Base-by-base conservation (phyloP, 2,797 vertebrate species). In the Sebastolobus alascanus region DNA sequence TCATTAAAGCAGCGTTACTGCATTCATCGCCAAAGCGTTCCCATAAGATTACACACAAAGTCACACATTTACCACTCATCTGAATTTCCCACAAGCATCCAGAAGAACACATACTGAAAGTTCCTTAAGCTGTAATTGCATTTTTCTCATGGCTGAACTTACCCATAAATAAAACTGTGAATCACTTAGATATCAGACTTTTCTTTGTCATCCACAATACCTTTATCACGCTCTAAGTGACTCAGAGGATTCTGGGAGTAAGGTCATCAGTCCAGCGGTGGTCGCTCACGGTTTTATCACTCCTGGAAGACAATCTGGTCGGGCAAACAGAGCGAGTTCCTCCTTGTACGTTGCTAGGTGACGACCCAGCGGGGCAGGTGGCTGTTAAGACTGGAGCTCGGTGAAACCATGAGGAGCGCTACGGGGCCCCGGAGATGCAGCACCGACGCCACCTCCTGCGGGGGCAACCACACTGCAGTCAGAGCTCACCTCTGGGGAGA, bases 401-500 rank as follows among this genome's bases (percentile, higher is more conserved):
- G 38, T 73, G 29, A 83, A 86, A 63, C 82, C 70, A 67, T 5
- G 16, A 74, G 56, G n/a, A 82, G 82, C 13, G 9, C 69, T 93
- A 93, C 0, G 40, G 71, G 77, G 75, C 68, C 56, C 83, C 73
- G 11, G 90, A 93, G 81, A 88, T 66, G 83, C 95, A 95, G 91
- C 95, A 95, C 87, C 94, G 95, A 73, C 87, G 88, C 94, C 94
- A 94, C 87, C 93, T 95, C 93, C 94, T 95, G 95, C 90, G 91
- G 94, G 87, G 91, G 93, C 63, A 94, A 96, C 90, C 93, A 95
- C 80, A 96, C 93, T 92, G 94, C 94, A 95, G 81, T 96, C 96
- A 97, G 94, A 96, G 96, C 85, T 96, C 95, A 90, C 89, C 91
- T 82, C 96, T 96, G 92, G 68, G 83, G 87, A 94, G 73, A 95